Evolutionary conservation across 2,888 invertebrate genomes (phyloP), one percentile per base, ranked within the genome.

Genomic region (Phrixothrix hirtus): DNA sequence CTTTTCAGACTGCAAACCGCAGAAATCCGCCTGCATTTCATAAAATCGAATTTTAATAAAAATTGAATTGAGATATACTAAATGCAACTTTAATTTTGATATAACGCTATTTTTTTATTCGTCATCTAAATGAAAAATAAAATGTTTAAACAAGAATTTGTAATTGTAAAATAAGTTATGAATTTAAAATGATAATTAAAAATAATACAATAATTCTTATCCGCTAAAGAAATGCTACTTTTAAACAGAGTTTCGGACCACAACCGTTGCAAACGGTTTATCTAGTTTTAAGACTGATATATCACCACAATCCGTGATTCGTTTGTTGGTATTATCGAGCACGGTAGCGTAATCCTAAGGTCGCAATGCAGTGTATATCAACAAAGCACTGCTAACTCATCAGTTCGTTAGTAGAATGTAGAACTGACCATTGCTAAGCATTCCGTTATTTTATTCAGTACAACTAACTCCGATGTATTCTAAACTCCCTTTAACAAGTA

Each of bases 251-350:
- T 56, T 57, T 60, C 55, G 61, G n/a, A n/a, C n/a, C n/a, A n/a
- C n/a, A 65, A 60, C 64, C 57, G 63, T 55, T 55, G 54, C 60
- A 62, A 64, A 63, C 65, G 66, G 66, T 64, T 66, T 65, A 54
- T 48, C 43, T 48, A 48, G 43, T 43, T 43, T 61, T 68, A 69
- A 69, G 66, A 66, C 68, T 67, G 67, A 70, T 70, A 69, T 69
- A 70, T 69, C 68, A 64, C 64, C 67, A 66, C 64, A 67, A 68
- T 67, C 66, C 66, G 63, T 61, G 64, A 66, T 65, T 64, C 67
- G 66, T 65, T 65, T 63, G 64, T 64, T 63, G 59, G 63, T 59
- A 64, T 67, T 67, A 66, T 66, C 57, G 60, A 62, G 63, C 61
- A 65, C 57, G 59, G 57, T 52, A 52, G 55, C 57, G 53, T 69